A percentile compares a stretch with the other conserved stretches of the same genome.
Conservation (phyloP, 2,888 invertebrate genomes). For the Ctenicera cuprea region DNA sequence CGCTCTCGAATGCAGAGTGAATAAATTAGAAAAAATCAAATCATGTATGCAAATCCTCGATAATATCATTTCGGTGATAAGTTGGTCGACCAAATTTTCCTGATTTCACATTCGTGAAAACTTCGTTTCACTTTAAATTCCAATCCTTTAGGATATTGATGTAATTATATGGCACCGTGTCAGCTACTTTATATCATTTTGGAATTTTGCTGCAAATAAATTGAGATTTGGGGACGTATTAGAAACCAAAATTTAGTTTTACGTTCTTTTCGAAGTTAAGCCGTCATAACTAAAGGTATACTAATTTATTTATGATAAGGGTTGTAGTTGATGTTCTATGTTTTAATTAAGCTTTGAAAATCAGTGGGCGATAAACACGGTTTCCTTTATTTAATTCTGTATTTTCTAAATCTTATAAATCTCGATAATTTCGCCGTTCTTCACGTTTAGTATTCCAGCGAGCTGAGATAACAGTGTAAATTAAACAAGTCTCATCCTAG, state of each 20-base stretch:
- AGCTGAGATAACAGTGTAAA: conserved; percentile 58
- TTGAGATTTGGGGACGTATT: too few relatives aligned
- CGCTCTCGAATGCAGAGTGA: conserved; percentile 42
- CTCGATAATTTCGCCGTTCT: conserved; percentile 57
- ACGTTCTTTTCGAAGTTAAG: too few relatives aligned
- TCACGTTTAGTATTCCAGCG: conserved; percentile 55
- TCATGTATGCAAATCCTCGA: conserved; percentile 57
- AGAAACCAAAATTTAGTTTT: too few relatives aligned
- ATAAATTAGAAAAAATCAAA: conserved; percentile 57
- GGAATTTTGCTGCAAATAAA: too few relatives aligned
- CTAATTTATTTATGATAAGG: conserved; percentile 7
- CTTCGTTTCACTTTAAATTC: conserved; percentile 17
- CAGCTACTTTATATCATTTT: conserved; percentile 7
- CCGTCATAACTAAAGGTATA: not conserved
- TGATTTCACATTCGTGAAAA: conserved; percentile 44
- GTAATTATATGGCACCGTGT: conserved; percentile 13
- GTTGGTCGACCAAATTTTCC: conserved; percentile 51
- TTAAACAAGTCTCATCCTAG: conserved; percentile 57
- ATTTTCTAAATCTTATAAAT: conserved; percentile 56
- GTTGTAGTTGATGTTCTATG: conserved; percentile 4
- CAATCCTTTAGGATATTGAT: conserved; percentile 26
- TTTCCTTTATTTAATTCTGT: conserved; percentile 49
- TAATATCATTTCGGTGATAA: conserved; percentile 55
- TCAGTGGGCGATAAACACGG: conserved; percentile 43
- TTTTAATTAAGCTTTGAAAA: conserved; percentile 45